A percentile compares a stretch with the other conserved stretches of the same genome.
Evolutionary conservation across 2,797 vertebrate genomes (phyloP).

Genomic region (Chaunax sp.): DNA sequence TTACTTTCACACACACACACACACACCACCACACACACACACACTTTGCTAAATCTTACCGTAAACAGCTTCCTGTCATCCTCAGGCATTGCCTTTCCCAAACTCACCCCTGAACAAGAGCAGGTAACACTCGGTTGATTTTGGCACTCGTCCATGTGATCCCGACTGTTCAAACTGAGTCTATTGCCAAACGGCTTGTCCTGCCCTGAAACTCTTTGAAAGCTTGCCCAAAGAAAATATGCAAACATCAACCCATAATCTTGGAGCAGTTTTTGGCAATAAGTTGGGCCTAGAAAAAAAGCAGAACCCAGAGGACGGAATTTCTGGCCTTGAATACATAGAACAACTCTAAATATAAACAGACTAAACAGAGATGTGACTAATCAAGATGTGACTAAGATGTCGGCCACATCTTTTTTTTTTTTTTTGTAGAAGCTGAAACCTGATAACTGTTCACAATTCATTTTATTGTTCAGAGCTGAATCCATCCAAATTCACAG

Average conservation of each 20-base stretch:
- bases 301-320: constrained; percentile 53
- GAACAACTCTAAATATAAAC: constrained; percentile 66
- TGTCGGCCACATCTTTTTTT: constrained; percentile 39
- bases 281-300: constrained; percentile 11
- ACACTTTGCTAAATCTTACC: constrained; percentile 65
- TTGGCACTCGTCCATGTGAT: constrained; percentile 74
- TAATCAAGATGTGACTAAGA: constrained; percentile 73
- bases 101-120: constrained; percentile 60
- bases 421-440: constrained; percentile 35
- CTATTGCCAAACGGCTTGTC: constrained; percentile 61
- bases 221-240: constrained; percentile 56
- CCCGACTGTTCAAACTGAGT: constrained; percentile 55
- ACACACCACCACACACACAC: constrained; percentile 26
- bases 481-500: constrained; percentile 7
- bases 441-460: constrained; percentile 37
- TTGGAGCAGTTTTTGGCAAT: constrained; percentile 11
- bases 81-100: constrained; percentile 71
- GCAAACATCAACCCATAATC: constrained; percentile 36
- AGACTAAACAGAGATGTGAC: constrained; percentile 76
- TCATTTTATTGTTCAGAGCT: constrained; percentile 30
- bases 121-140: constrained; percentile 74
- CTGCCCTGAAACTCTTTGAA: constrained; percentile 63
- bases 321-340: constrained; percentile 35
- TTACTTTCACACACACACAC: constrained; percentile 30
- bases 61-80: constrained; percentile 69